These are phyloP conservation scores for Eptatretus atami DNA, from an alignment of 2,797 vertebrate species.

Conservation along the genomic window DNA sequence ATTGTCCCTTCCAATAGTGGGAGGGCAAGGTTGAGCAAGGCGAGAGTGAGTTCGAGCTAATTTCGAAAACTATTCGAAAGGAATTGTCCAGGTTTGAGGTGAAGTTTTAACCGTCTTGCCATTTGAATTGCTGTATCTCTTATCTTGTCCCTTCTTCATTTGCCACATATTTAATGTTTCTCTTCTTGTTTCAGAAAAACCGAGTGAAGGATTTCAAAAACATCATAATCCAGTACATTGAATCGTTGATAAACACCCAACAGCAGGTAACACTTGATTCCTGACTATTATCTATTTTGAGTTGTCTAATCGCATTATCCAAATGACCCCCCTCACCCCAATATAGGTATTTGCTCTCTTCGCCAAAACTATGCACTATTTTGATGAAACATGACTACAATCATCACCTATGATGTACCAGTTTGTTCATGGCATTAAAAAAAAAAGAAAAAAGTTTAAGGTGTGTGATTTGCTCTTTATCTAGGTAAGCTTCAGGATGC, in stretches of 20 bases:
- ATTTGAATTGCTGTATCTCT: background rate
- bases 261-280: constrained; percentile 35
- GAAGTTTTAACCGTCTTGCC: background rate
- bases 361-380: too few relatives aligned
- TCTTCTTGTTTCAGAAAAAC: constrained; percentile 31
- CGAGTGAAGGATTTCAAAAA: constrained; percentile 60
- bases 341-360: too few relatives aligned
- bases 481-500: too few relatives aligned
- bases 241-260: constrained; percentile 45
- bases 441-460: too few relatives aligned
- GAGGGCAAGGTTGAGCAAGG: constrained; percentile 70
- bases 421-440: too few relatives aligned
- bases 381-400: too few relatives aligned
- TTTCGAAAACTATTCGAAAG: constrained; percentile 55
- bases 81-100: constrained; percentile 83
- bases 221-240: constrained; percentile 52
- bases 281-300: background rate
- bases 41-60: constrained; percentile 66
- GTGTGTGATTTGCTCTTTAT: too few relatives aligned
- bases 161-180: background rate
- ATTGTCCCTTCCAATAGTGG: constrained; percentile 25
- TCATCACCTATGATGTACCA: too few relatives aligned
- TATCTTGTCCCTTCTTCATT: background rate
- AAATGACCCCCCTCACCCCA: too few relatives aligned
- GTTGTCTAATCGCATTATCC: too few relatives aligned